Evolutionary conservation across 2,888 invertebrate genomes (phyloP).

Genomic region (Diploptera punctata): DNA sequence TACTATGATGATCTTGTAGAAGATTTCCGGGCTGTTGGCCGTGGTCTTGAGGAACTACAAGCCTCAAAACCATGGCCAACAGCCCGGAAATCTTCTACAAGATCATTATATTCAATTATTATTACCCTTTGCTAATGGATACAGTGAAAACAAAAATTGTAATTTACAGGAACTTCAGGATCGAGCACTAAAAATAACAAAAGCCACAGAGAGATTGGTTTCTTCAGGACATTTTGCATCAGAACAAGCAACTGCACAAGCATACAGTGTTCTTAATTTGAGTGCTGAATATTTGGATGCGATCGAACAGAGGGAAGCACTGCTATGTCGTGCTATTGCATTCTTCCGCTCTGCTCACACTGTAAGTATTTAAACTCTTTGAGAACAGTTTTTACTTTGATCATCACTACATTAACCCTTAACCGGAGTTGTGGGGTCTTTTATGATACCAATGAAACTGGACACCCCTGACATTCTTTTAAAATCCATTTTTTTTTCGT

Average conservation of each 20-base stretch:
- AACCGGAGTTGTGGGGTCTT: too few relatives aligned
- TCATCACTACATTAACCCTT: neutral
- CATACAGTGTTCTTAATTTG: conserved; percentile 69
- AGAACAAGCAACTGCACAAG: conserved; percentile 69
- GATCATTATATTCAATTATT: too few relatives aligned
- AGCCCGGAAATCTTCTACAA: too few relatives aligned
- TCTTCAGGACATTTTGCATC: conserved; percentile 73
- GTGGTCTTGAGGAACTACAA: too few relatives aligned
- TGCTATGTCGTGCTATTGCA: conserved; percentile 69
- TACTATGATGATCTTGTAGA: too few relatives aligned
- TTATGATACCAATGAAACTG: too few relatives aligned
- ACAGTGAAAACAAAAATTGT: too few relatives aligned
- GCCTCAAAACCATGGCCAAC: too few relatives aligned
- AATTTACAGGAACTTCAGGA: conserved; percentile 70
- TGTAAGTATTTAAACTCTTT: conserved; percentile 55
- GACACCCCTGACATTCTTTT: too few relatives aligned
- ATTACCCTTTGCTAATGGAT: too few relatives aligned
- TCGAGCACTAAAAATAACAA: conserved; percentile 75
- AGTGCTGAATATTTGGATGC: conserved; percentile 74
- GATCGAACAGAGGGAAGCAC: conserved; percentile 71
- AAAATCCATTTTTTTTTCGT: too few relatives aligned
- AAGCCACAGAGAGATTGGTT: conserved; percentile 77
- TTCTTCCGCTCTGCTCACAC: conserved; percentile 75
- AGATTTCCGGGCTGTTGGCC: too few relatives aligned
- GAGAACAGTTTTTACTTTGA: neutral